Evolutionary conservation across 2,113 vertebrate species (phyloP).

Genomic region (Scartelaos histophorus): DNA sequence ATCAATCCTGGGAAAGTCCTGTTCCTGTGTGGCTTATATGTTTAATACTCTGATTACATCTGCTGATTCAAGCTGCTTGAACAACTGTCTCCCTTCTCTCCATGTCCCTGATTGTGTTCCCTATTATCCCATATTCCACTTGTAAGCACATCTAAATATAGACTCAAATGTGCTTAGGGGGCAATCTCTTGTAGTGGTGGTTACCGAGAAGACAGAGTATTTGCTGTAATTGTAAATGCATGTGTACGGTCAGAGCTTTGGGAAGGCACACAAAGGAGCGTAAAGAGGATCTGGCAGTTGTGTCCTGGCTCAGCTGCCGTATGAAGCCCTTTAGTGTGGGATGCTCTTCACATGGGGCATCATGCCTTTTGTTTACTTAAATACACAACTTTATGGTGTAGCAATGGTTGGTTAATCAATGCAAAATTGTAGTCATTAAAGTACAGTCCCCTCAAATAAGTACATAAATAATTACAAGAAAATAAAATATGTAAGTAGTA

Average conservation of each 20-base stretch:
- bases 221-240: constrained; percentile 73
- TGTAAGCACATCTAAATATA: constrained; percentile 70
- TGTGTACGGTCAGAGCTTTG: constrained; percentile 57
- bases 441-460: too few relatives aligned
- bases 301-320: constrained; percentile 55
- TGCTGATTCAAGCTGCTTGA: constrained; percentile 31
- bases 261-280: constrained; percentile 44
- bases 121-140: constrained; percentile 60
- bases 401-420: background rate
- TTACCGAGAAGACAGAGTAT: constrained; percentile 63
- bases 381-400: background rate
- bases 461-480: too few relatives aligned
- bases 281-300: constrained; percentile 51
- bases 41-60: constrained; percentile 40
- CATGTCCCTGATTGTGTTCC: constrained; percentile 45
- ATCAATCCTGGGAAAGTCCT: constrained; percentile 32
- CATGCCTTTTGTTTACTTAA: constrained; percentile 49
- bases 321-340: constrained; percentile 47
- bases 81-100: constrained; percentile 27
- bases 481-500: too few relatives aligned
- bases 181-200: constrained; percentile 64
- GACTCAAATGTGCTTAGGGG: constrained; percentile 68
- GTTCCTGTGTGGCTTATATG: constrained; percentile 31
- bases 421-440: background rate
- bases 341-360: constrained; percentile 42